phyloP scores from a whole-genome alignment of 2,888 invertebrate genomes.

The Epicampocera succincta region DNA sequence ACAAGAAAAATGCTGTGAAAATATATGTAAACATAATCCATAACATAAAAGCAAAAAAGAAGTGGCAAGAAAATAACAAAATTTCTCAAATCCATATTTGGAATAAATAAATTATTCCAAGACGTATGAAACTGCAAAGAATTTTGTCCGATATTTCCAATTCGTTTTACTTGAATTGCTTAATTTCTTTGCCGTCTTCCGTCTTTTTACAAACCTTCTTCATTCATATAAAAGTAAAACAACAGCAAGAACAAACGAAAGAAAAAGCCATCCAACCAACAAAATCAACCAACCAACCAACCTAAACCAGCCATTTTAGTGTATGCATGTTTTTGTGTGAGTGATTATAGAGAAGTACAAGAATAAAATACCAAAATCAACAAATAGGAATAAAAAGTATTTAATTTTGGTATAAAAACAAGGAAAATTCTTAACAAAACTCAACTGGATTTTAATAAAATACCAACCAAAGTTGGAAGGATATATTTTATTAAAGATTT shows the following conservation, averaged over 20 bases:
- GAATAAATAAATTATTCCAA: constrained; percentile 38
- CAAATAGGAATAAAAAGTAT: constrained; percentile 39
- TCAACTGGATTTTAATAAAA: background rate
- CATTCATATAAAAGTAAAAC: constrained; percentile 59
- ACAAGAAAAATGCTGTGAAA: constrained; percentile 30
- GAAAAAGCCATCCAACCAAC: constrained; percentile 63
- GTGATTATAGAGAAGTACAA: constrained; percentile 55
- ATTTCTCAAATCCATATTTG: constrained; percentile 21
- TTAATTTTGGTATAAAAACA: constrained; percentile 26
- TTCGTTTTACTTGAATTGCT: constrained; percentile 61
- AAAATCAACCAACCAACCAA: constrained; percentile 64
- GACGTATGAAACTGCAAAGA: constrained; percentile 39
- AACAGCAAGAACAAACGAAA: constrained; percentile 39
- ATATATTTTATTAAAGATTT: constrained; percentile 23
- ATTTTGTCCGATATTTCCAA: constrained; percentile 53
- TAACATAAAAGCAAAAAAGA: constrained; percentile 26
- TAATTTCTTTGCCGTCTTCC: constrained; percentile 61
- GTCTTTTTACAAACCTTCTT: constrained; percentile 59
- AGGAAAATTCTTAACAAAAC: constrained; percentile 35
- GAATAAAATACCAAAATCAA: constrained; percentile 46
- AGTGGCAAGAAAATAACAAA: constrained; percentile 15
- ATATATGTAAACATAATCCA: constrained; percentile 35
- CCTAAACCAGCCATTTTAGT: constrained; percentile 67
- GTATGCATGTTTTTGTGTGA: constrained; percentile 62
- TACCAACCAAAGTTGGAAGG: background rate